Conservation (phyloP, 1,140 invertebrate genomes). For the Choristoneura fumiferana region DNA sequence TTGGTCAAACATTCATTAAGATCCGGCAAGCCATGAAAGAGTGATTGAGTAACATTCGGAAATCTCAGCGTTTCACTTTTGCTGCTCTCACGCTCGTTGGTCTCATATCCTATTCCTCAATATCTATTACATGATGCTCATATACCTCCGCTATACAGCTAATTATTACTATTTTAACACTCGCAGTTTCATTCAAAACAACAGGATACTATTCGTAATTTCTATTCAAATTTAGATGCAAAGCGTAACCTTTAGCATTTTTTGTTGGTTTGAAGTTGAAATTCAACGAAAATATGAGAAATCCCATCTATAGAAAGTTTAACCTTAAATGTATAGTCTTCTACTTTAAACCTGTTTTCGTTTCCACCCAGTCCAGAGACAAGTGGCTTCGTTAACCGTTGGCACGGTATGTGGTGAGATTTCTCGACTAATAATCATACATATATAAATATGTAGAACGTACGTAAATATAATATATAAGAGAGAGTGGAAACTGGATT, state of each 20-base stretch:
- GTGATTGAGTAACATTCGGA: constrained; percentile 16
- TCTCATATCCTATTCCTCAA: constrained; percentile 13
- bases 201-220: background rate
- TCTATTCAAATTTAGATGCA: constrained; percentile 17
- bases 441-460: constrained; percentile 52
- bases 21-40: constrained; percentile 15
- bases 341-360: constrained; percentile 50
- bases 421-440: constrained; percentile 47
- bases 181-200: background rate
- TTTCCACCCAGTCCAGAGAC: constrained; percentile 28
- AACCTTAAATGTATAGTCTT: constrained; percentile 41
- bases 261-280: constrained; percentile 29
- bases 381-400: constrained; percentile 32
- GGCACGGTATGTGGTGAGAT: constrained; percentile 30
- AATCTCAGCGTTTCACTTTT: constrained; percentile 16
- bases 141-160: background rate
- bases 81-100: constrained; percentile 6
- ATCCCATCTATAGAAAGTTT: constrained; percentile 52
- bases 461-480: constrained; percentile 47
- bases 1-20: constrained; percentile 17
- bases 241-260: constrained; percentile 1
- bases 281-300: constrained; percentile 43
- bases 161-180: background rate
- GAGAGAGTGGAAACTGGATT: constrained; percentile 45
- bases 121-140: constrained; percentile 13